phyloP scores from a whole-genome alignment of 2,888 invertebrate species.

The Amphipoea lucens region DNA sequence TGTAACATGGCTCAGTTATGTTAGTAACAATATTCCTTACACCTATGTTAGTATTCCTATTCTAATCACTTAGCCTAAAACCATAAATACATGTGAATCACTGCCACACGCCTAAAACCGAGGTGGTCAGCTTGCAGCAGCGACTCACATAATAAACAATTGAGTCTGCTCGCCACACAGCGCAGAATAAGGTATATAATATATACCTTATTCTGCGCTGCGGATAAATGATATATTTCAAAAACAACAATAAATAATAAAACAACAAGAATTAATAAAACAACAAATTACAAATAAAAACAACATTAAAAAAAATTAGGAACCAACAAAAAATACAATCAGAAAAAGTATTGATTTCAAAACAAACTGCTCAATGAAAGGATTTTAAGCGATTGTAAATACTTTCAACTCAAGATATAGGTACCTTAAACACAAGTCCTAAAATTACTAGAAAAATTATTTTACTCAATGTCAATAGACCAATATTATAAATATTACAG shows the following conservation, averaged over 20 bases:
- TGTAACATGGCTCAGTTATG: no score
- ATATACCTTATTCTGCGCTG: no score
- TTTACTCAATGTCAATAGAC: constrained; percentile 23
- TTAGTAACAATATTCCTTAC: no score
- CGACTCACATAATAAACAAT: no score
- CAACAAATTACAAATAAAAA: constrained; percentile 8
- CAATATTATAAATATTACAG: constrained; percentile 22
- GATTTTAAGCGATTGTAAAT: background rate
- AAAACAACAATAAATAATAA: background rate
- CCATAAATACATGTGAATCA: no score
- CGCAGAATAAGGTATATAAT: no score
- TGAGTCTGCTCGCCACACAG: no score
- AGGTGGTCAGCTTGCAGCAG: no score
- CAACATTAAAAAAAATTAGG: background rate
- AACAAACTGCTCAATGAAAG: background rate
- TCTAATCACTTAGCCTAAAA: no score
- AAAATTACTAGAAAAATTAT: constrained; percentile 9
- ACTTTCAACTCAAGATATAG: background rate
- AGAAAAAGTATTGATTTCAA: background rate
- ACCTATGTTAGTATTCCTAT: no score
- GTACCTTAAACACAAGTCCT: background rate
- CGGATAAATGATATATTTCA: background rate
- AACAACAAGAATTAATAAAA: constrained; percentile 14
- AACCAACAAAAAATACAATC: background rate
- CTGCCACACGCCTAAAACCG: no score